Conservation (phyloP, 2,888 invertebrate species). For the Tethea ocularis region DNA sequence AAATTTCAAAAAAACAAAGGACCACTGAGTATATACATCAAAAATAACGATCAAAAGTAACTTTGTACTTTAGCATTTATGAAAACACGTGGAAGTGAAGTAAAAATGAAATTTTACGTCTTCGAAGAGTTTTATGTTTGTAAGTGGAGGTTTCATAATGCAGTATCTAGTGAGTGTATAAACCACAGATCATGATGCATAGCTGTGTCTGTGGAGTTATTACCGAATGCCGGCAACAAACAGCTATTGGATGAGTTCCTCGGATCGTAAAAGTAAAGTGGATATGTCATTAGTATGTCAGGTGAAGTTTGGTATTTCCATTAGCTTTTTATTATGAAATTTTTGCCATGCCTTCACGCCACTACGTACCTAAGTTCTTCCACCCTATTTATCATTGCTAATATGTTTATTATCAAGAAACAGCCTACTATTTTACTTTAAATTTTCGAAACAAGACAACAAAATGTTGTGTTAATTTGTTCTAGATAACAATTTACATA, state of each 20-base stretch:
- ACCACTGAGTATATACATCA: conserved; percentile 4
- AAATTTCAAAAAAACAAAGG: conserved; percentile 13
- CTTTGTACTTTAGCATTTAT: conserved; percentile 45
- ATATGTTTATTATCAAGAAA: too few relatives aligned
- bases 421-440: too few relatives aligned
- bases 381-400: too few relatives aligned
- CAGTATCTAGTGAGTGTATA: conserved; percentile 37
- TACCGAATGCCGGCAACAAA: conserved; percentile 42
- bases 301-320: background rate
- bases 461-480: too few relatives aligned
- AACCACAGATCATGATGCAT: conserved; percentile 41
- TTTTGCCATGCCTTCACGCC: too few relatives aligned
- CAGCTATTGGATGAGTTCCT: conserved; percentile 27
- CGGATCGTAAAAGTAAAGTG: conserved; percentile 29
- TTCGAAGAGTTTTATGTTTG: conserved; percentile 41
- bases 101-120: conserved; percentile 54
- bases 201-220: conserved; percentile 53
- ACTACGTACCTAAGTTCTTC: too few relatives aligned
- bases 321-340: background rate
- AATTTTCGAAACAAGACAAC: background rate
- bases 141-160: conserved; percentile 43
- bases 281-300: conserved; percentile 26
- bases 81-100: conserved; percentile 47
- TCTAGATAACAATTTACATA: too few relatives aligned
- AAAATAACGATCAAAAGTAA: conserved; percentile 25